A percentile compares a stretch with the other conserved stretches of the same genome.
These are phyloP conservation scores for Acheta domesticus DNA, from an alignment of 2,888 invertebrate species.

Conservation along the genomic window DNA sequence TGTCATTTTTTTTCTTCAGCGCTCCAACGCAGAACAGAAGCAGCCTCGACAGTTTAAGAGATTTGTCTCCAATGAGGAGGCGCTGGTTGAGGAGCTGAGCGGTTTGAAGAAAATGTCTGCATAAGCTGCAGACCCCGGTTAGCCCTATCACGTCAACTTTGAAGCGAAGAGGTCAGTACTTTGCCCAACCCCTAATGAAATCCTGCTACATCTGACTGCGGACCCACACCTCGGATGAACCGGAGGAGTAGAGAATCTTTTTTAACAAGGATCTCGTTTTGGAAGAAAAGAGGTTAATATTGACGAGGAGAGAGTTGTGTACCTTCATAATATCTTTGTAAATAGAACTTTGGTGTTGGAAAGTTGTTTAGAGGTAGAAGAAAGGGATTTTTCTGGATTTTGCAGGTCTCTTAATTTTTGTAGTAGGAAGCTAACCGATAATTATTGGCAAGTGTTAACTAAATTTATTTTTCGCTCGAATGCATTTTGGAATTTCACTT, in stretches of 20 bases:
- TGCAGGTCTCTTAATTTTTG: too few relatives aligned
- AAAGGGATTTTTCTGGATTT: too few relatives aligned
- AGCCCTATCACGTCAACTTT: background rate
- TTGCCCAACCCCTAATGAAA: background rate
- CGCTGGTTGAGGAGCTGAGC: slow-evolving; percentile 60
- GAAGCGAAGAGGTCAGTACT: background rate
- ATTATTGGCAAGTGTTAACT: too few relatives aligned
- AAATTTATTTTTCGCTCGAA: too few relatives aligned
- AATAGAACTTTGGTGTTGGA: background rate
- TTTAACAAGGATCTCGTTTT: background rate
- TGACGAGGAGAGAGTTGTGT: background rate
- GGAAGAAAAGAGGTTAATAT: too few relatives aligned
- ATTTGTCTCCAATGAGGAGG: slow-evolving; percentile 61
- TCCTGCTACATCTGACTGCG: background rate
- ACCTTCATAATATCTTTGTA: background rate
- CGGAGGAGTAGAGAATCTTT: slow-evolving; percentile 21
- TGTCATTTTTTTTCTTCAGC: too few relatives aligned
- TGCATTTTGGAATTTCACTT: too few relatives aligned
- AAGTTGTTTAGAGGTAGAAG: background rate
- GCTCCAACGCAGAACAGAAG: too few relatives aligned
- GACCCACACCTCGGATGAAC: slow-evolving; percentile 27
- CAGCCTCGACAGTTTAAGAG: slow-evolving; percentile 42
- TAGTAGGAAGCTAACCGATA: too few relatives aligned
- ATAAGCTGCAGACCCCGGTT: slow-evolving; percentile 46
- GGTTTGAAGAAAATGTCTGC: slow-evolving; percentile 59